Evolutionary conservation across 2,888 invertebrate genomes (phyloP).

Genomic region (Laothoe populi): DNA sequence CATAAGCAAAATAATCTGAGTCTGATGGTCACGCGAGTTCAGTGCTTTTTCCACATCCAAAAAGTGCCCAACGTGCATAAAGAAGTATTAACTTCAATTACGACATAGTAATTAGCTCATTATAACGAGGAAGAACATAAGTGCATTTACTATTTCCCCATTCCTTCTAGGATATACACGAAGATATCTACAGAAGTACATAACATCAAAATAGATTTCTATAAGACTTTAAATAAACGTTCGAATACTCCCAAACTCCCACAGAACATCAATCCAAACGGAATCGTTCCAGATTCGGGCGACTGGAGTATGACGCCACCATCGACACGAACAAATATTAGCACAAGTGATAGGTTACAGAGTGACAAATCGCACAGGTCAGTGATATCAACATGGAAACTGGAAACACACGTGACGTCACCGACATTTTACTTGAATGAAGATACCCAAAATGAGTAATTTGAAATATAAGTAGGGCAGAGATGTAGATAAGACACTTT

Average conservation of each 20-base stretch:
- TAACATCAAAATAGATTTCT: no score
- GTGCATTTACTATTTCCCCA: no score
- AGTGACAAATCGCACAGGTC: conserved; percentile 34
- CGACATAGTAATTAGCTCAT: no score
- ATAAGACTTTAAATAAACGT: neutral
- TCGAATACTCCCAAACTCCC: neutral
- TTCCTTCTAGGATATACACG: no score
- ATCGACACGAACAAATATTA: conserved; percentile 42
- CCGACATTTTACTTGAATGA: conserved; percentile 24
- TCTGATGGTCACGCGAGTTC: no score
- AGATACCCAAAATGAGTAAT: neutral
- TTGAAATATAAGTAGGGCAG: neutral
- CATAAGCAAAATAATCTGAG: no score
- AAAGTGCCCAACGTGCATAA: no score
- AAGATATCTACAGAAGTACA: no score
- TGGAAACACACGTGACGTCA: conserved; percentile 41
- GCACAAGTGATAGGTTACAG: conserved; percentile 43
- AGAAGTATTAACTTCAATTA: no score
- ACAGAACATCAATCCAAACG: neutral
- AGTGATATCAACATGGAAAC: conserved; percentile 42
- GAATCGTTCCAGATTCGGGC: conserved; percentile 9
- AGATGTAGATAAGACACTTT: no score
- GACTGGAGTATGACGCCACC: conserved; percentile 10
- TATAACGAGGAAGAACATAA: no score
- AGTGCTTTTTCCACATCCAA: no score